These are phyloP conservation scores for Pogona vitticeps DNA, from an alignment of 2,113 vertebrate species.

Conservation along the genomic window DNA sequence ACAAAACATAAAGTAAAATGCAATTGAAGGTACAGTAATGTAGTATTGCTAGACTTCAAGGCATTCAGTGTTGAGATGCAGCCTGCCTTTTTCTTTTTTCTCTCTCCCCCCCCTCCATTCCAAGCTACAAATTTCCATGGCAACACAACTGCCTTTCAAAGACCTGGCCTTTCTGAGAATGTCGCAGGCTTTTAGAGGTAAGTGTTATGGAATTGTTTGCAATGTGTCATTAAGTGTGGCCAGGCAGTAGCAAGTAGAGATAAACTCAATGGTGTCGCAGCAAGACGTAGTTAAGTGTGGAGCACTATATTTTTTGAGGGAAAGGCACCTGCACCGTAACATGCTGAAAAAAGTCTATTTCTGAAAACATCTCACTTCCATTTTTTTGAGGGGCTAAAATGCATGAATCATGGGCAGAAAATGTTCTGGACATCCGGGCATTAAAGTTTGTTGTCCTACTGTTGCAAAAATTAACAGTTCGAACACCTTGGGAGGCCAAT, in stretches of 20 bases:
- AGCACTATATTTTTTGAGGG: neutral
- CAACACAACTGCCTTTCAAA: conserved; percentile 23
- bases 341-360: neutral
- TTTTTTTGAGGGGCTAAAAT: neutral
- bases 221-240: conserved; percentile 5
- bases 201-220: conserved; percentile 28
- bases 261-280: neutral
- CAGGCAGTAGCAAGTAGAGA: neutral
- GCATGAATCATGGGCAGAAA: neutral
- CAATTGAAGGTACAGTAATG: neutral
- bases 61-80: neutral
- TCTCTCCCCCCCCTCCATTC: no score
- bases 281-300: neutral
- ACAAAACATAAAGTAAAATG: conserved; percentile 1
- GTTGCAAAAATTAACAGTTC: no score
- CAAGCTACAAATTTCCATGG: conserved; percentile 14
- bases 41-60: neutral
- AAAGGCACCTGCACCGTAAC: neutral
- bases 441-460: rapidly evolving
- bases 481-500: no score
- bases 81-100: conserved; percentile 11
- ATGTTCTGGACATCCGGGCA: neutral
- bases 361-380: conserved; percentile 8
- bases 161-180: conserved; percentile 12
- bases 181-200: conserved; percentile 21